Conservation (phyloP, 2,888 invertebrate species). For the Achlya flavicornis region DNA sequence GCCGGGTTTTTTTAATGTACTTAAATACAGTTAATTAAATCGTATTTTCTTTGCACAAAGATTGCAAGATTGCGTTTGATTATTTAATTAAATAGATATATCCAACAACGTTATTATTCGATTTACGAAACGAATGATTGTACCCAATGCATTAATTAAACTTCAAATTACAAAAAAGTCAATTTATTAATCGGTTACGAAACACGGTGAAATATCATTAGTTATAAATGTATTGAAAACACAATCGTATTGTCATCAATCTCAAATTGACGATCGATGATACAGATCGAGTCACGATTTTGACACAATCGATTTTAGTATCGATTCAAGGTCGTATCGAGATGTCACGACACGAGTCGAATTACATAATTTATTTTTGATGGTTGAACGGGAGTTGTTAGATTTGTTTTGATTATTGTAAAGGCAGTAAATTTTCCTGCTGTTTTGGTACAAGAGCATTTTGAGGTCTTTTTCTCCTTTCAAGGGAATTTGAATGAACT, state of each 20-base stretch:
- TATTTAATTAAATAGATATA: neutral
- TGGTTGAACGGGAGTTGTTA: neutral
- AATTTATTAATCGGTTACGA: slow-evolving; percentile 1
- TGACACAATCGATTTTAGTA: slow-evolving; percentile 29
- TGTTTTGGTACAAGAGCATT: too few relatives aligned
- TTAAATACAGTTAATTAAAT: too few relatives aligned
- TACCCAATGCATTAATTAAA: neutral
- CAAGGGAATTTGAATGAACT: too few relatives aligned
- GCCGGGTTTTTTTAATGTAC: too few relatives aligned
- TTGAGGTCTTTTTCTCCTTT: too few relatives aligned
- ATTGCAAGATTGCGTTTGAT: too few relatives aligned
- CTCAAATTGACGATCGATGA: slow-evolving; percentile 19
- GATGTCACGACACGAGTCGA: neutral
- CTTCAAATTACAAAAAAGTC: neutral
- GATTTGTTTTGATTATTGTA: neutral
- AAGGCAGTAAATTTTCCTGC: too few relatives aligned
- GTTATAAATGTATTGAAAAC: slow-evolving; percentile 1
- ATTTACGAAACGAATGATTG: too few relatives aligned
- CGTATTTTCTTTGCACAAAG: too few relatives aligned
- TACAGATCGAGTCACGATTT: slow-evolving; percentile 33
- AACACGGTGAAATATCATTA: slow-evolving; percentile 10
- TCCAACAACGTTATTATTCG: neutral
- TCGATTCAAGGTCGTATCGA: slow-evolving; percentile 33
- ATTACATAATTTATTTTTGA: neutral
- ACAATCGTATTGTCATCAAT: slow-evolving; percentile 17